phyloP scores from a whole-genome alignment of 2,113 vertebrate genomes.

The Eubucco bourcierii region DNA sequence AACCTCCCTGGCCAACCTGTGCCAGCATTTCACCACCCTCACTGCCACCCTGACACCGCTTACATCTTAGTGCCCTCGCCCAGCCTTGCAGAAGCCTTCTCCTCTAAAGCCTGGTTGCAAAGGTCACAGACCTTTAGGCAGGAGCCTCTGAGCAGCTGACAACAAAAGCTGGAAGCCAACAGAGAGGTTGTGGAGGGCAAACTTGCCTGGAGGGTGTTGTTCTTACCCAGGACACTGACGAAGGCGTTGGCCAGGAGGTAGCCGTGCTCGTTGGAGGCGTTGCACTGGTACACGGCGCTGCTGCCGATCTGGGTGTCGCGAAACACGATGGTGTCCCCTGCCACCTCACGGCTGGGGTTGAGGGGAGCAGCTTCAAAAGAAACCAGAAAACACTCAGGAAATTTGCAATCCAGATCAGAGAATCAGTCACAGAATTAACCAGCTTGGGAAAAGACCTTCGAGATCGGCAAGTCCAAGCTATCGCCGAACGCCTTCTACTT shows the following conservation, averaged over 20 bases:
- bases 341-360: constrained; percentile 83
- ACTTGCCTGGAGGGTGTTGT: accelerated
- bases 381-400: accelerated
- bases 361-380: constrained; percentile 71
- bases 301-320: constrained; percentile 90
- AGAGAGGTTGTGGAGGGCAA: not conserved
- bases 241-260: constrained; percentile 96
- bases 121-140: accelerated
- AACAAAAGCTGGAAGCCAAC: not conserved
- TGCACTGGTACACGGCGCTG: constrained; percentile 95
- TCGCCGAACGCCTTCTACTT: no score
- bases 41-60: no score
- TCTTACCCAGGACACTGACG: constrained; percentile 88
- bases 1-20: no score
- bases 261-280: constrained; percentile 94
- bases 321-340: constrained; percentile 92
- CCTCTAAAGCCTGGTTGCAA: not conserved
- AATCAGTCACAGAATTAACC: no score
- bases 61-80: not conserved
- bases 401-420: not conserved
- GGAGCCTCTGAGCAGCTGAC: not conserved
- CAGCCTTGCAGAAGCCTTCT: not conserved
- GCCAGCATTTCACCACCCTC: no score
- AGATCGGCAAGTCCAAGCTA: no score
- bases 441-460: no score